Conservation (phyloP, 1,140 invertebrate genomes). For the Drosophila suzukii region DNA sequence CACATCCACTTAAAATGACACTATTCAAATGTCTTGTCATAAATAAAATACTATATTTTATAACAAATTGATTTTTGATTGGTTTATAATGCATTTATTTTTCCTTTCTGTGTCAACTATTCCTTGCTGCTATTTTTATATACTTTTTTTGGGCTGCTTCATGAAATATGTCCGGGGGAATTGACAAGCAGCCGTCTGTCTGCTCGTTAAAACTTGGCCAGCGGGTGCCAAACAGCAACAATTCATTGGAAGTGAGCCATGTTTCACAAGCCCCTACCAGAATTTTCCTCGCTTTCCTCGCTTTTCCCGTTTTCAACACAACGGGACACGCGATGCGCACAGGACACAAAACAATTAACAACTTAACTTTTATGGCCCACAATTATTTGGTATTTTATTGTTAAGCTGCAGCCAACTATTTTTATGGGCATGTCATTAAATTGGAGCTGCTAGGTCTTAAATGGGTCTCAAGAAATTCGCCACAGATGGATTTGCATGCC, state of each 20-base stretch:
- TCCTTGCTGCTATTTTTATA: slow-evolving; percentile 10
- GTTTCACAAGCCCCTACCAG: slow-evolving; percentile 17
- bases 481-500: slow-evolving; percentile 61
- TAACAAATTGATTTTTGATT: too few species aligned
- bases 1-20: too few species aligned
- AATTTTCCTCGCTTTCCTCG: not conserved
- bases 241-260: slow-evolving; percentile 45
- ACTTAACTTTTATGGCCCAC: slow-evolving; percentile 78
- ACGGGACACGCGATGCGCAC: slow-evolving; percentile 59
- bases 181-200: slow-evolving; percentile 57
- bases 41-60: too few species aligned
- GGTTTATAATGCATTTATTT: not conserved
- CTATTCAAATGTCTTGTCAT: too few species aligned
- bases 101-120: not conserved
- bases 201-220: slow-evolving; percentile 61
- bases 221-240: slow-evolving; percentile 39
- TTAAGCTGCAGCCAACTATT: slow-evolving; percentile 62
- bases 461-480: slow-evolving; percentile 17
- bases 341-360: slow-evolving; percentile 69
- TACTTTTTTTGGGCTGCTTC: slow-evolving; percentile 24
- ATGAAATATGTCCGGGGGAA: slow-evolving; percentile 62
- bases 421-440: slow-evolving; percentile 65
- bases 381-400: slow-evolving; percentile 81
- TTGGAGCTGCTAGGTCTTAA: slow-evolving; percentile 34
- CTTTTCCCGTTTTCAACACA: slow-evolving; percentile 20